Evolutionary conservation across 2,113 vertebrate genomes (phyloP), one percentile per base, ranked within the genome.

Genomic region (Lathamus discolor): DNA sequence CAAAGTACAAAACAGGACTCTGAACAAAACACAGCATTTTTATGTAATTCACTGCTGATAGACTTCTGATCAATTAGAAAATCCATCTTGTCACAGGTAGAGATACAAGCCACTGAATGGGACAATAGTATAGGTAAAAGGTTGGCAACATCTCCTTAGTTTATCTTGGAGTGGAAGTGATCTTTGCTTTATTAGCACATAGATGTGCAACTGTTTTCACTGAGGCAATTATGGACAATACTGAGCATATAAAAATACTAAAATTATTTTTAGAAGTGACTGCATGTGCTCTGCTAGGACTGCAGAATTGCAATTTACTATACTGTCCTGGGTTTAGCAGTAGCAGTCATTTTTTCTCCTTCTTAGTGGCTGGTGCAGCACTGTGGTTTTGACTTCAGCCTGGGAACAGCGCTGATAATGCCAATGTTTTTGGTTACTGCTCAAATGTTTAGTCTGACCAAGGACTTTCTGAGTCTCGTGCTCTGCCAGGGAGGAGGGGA

Each of bases 111-210:
- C 8, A 27, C 22, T 41, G 25, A 37, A 44, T 1, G 3, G 43
- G 57, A 33, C 66, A n/a, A 25, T 0, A 2, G 3, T n/a, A 17
- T 5, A 13, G 15, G 11, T 28, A 43, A 73, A 17, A n/a, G 23
- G 8, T 17, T 83, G 78, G 37, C 11, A 10, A 49, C 11, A 17
- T 63, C 59, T 39, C 35, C 77, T 59, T 83, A 67, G 10, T 20
- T 44, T 7, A 31, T 37, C 78, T 88, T 73, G 46, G 29, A 63
- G 33, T 8, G 39, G 39, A 79, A 87, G 24, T 54, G 59, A 31
- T 59, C 20, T 88, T 70, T 93, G n/a, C 77, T 84, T 92, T 85
- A 83, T 62, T 69, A 83, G 37, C 27, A 91, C 91, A 68, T 83
- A 62, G 2, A 48, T 16, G 27, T 86, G 51, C 37, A 81, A 78